These are phyloP conservation scores for Istiophorus platypterus DNA, from an alignment of 2,113 vertebrate species.

Conservation along the genomic window DNA sequence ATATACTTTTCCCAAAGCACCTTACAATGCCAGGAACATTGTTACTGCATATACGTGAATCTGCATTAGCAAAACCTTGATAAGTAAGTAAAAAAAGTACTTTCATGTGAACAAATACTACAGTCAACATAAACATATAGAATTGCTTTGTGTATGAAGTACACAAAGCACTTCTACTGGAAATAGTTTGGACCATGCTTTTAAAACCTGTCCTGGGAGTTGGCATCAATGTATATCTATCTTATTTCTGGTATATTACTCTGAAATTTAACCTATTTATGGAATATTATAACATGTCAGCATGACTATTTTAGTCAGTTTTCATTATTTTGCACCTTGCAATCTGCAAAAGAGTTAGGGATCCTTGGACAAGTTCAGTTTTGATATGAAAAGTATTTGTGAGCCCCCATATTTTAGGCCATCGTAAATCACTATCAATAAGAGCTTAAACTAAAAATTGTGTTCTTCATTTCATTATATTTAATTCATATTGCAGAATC, in stretches of 20 bases:
- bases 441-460: neutral
- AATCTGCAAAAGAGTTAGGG: neutral
- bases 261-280: neutral
- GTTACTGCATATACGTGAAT: neutral
- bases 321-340: neutral
- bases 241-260: neutral
- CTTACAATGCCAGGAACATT: neutral
- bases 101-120: neutral
- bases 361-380: neutral
- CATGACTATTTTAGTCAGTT: neutral
- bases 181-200: neutral
- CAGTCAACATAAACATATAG: neutral
- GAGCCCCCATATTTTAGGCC: neutral
- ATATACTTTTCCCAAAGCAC: neutral
- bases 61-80: conserved; percentile 12
- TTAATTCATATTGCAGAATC: neutral
- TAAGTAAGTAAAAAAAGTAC: neutral
- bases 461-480: neutral
- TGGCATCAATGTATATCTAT: neutral
- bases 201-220: no score
- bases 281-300: neutral
- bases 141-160: neutral
- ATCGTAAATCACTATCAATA: neutral
- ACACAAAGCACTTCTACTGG: neutral
- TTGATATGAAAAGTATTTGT: neutral